Base-by-base conservation (phyloP, 2,888 invertebrate genomes). In the Cephus spinipes region DNA sequence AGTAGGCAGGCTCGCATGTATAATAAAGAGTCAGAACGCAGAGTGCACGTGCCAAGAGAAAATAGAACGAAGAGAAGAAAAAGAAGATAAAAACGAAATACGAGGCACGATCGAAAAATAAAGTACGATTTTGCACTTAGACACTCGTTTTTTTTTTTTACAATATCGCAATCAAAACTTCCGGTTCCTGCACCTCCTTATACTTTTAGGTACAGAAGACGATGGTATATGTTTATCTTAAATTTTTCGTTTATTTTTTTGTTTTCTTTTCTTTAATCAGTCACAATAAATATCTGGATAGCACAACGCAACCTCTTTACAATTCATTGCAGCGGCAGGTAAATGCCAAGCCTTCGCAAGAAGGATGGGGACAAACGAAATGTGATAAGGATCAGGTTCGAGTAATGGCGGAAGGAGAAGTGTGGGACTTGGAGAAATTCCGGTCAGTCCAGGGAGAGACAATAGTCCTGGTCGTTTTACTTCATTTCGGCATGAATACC, bases 231-330 rank as follows among this genome's bases (percentile, higher is more conserved):
- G 55, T 6, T 23, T 9, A 55, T 55, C 55, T 55, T 55, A 23
- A 55, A 23, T 23, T 55, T 40, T 40, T 40, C 35, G 15, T 40
- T 40, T 40, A 40, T 55, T 55, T 23, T 55, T 71, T 71, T 71
- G 35, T 68, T 33, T 74, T 73, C 32, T 73, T 74, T 77, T 77
- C 69, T 77, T 75, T 75, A 77, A 77, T 77, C 77, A 75, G 74
- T 77, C 77, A 75, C 77, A 77, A 77, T 77, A 77, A 68, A 77
- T 77, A 76, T 76, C 73, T 77, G 73, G 73, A 55, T 73, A 77
- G 76, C 76, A 74, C 76, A 77, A 73, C 77, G 34, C 77, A 77
- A 77, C 74, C 68, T 77, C 73, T 77, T 77, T 69, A 77, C 77
- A 77, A 76, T 36, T 68, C 74, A 36, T 77, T 73, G 23, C 32